phyloP scores from a whole-genome alignment of 2,888 invertebrate species.

The Aproaerema taeniolella region DNA sequence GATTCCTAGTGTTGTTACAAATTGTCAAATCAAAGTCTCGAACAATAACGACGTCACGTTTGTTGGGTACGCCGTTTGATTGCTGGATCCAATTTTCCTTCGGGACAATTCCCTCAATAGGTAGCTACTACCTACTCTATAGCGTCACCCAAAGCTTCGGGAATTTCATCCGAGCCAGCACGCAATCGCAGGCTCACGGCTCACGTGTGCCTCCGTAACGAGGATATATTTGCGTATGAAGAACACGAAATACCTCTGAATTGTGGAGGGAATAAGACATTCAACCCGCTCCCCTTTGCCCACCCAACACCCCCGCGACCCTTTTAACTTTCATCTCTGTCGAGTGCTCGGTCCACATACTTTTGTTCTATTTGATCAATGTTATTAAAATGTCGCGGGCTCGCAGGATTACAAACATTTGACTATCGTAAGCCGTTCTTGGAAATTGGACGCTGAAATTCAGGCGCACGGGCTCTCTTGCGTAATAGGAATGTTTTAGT shows the following conservation, averaged over 20 bases:
- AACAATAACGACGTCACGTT: conserved; percentile 44
- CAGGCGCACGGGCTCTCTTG: conserved; percentile 3
- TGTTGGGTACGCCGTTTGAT: conserved; percentile 53
- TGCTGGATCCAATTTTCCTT: conserved; percentile 62
- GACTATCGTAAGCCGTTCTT: conserved; percentile 54
- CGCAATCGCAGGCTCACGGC: conserved; percentile 73
- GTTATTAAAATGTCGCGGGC: conserved; percentile 76
- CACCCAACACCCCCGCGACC: conserved; percentile 57
- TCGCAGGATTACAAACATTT: conserved; percentile 69
- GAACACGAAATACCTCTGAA: conserved; percentile 78
- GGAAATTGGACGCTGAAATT: conserved; percentile 17
- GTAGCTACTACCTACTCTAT: too few species aligned
- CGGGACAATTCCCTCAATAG: conserved; percentile 57
- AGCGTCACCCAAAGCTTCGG: conserved; percentile 40
- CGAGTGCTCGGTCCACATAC: conserved; percentile 78
- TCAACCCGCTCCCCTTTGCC: conserved; percentile 63
- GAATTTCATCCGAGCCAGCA: conserved; percentile 56
- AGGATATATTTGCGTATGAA: conserved; percentile 79
- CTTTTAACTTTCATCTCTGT: conserved; percentile 78
- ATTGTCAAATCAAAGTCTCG: conserved; percentile 34
- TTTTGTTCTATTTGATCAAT: conserved; percentile 78
- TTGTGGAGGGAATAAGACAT: conserved; percentile 77
- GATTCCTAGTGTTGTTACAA: conserved; percentile 15
- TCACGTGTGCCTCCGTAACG: conserved; percentile 74
- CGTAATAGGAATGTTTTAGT: conserved; percentile 3